phyloP scores from a whole-genome alignment of 2,113 vertebrate genomes.

The Podarcis muralis region DNA sequence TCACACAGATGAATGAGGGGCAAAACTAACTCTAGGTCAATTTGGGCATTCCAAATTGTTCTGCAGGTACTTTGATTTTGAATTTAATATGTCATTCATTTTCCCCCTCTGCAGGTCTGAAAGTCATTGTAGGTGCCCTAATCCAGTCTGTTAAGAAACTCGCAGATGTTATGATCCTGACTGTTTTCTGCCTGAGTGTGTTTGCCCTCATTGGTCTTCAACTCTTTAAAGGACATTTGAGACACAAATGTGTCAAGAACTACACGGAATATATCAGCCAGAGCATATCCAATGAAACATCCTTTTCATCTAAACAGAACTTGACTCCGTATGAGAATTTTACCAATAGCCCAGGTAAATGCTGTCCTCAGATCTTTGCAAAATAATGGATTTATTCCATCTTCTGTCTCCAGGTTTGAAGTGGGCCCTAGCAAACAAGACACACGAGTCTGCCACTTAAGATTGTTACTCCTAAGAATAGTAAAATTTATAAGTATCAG shows the following conservation, averaged over 20 bases:
- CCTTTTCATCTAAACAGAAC: neutral
- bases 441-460: neutral
- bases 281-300: neutral
- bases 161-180: slow-evolving; percentile 93
- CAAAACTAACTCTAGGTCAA: neutral
- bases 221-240: slow-evolving; percentile 96
- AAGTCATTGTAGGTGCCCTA: slow-evolving; percentile 93
- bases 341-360: slow-evolving; percentile 68
- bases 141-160: slow-evolving; percentile 97
- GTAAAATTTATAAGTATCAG: neutral
- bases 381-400: neutral
- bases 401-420: neutral
- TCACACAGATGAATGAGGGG: neutral
- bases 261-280: slow-evolving; percentile 49
- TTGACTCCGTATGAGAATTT: slow-evolving; percentile 56
- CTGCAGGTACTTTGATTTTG: neutral
- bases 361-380: slow-evolving; percentile 4
- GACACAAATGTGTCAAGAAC: slow-evolving; percentile 87
- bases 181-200: slow-evolving; percentile 92
- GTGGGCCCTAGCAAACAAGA: neutral
- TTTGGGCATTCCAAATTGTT: neutral
- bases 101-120: slow-evolving; percentile 80
- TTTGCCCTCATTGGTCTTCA: slow-evolving; percentile 95
- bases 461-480: neutral
- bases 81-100: neutral